Percentiles rank a stretch among this genome's conserved stretches.
These are phyloP conservation scores for Acronicta aceris DNA, from an alignment of 2,888 invertebrate species.

Conservation along the genomic window DNA sequence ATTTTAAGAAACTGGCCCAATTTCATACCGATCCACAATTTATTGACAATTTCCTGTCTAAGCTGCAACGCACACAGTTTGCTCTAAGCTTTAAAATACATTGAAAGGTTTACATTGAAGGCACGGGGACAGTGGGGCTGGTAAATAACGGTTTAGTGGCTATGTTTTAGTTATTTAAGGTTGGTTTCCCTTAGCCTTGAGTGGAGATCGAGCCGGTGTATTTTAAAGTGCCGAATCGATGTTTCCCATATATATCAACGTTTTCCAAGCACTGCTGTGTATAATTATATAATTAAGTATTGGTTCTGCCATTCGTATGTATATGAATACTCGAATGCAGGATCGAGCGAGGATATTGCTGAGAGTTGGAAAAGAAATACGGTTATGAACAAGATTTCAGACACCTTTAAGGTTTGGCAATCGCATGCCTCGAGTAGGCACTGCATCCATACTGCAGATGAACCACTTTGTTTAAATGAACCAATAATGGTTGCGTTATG, in stretches of 20 bases:
- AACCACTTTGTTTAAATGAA: no score
- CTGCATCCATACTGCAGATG: no score
- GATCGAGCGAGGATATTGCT: conserved; percentile 27
- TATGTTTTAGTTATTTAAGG: conserved; percentile 39
- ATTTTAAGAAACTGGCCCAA: no score
- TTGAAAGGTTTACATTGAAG: conserved; percentile 57
- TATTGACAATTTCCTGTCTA: not conserved
- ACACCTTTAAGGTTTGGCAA: not conserved
- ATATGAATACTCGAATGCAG: conserved; percentile 22
- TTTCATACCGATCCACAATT: not conserved
- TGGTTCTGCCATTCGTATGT: conserved; percentile 26
- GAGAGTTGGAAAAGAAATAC: not conserved
- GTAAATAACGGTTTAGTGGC: conserved; percentile 40
- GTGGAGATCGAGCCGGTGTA: conserved; percentile 54
- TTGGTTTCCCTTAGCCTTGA: conserved; percentile 55
- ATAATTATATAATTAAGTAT: conserved; percentile 19
- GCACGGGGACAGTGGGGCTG: conserved; percentile 51
- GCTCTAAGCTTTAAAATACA: conserved; percentile 58
- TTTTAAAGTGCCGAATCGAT: conserved; percentile 56
- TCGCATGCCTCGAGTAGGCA: not conserved
- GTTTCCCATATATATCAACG: conserved; percentile 44
- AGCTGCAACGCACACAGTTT: conserved; percentile 32
- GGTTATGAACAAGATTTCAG: no score
- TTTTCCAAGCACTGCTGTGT: conserved; percentile 28
- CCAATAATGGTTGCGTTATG: no score